Evolutionary conservation across 2,113 vertebrate genomes (phyloP).

Genomic region (Solea solea): DNA sequence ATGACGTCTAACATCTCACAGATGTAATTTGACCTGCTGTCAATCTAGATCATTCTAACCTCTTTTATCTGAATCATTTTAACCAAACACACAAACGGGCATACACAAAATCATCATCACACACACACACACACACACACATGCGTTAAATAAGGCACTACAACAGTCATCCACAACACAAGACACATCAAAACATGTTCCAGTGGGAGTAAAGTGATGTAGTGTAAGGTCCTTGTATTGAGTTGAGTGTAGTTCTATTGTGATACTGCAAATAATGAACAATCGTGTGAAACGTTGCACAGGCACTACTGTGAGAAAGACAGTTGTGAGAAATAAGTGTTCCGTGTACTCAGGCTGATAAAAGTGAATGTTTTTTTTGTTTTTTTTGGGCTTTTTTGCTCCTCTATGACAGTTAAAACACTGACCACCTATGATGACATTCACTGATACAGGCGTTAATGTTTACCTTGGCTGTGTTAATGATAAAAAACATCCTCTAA

Average conservation of each 20-base stretch:
- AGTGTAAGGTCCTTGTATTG: slow-evolving; percentile 55
- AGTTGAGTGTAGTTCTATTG: slow-evolving; percentile 31
- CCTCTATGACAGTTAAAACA: too few relatives aligned
- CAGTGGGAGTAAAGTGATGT: slow-evolving; percentile 58
- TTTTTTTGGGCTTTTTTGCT: too few relatives aligned
- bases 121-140: slow-evolving; percentile 2
- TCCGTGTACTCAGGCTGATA: background rate
- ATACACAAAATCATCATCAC: slow-evolving; percentile 12
- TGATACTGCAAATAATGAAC: slow-evolving; percentile 35
- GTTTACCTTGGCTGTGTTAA: too few relatives aligned
- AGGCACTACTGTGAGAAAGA: slow-evolving; percentile 41
- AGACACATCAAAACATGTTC: slow-evolving; percentile 19
- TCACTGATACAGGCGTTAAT: too few relatives aligned
- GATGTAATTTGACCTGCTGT: background rate
- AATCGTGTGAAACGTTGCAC: slow-evolving; percentile 36
- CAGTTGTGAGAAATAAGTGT: too few relatives aligned
- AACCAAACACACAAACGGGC: slow-evolving; percentile 37
- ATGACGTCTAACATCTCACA: slow-evolving; percentile 5
- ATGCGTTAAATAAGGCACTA: slow-evolving; percentile 74
- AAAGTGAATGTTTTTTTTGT: too few relatives aligned
- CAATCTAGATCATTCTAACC: background rate
- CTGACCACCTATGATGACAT: too few relatives aligned
- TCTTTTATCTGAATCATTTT: slow-evolving; percentile 22
- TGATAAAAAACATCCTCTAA: too few relatives aligned
- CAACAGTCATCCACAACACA: slow-evolving; percentile 45